These are phyloP conservation scores for Electrophaes corylata DNA, from an alignment of 2,888 invertebrate species.

Conservation along the genomic window DNA sequence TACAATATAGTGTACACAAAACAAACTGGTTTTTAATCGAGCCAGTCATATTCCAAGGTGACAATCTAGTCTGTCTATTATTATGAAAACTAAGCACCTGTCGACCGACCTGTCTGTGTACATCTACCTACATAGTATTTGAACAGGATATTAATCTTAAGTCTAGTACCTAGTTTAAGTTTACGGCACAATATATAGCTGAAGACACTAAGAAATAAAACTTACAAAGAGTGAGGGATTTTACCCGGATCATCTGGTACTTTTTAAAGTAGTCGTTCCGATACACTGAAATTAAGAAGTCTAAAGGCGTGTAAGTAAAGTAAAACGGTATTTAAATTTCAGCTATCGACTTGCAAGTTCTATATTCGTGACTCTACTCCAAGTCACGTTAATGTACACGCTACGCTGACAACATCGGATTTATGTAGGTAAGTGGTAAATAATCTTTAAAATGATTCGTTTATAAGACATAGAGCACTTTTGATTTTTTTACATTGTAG, in stretches of 20 bases:
- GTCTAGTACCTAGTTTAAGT: background rate
- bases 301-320: background rate
- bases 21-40: conserved; percentile 30
- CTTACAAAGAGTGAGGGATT: background rate
- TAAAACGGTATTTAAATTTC: background rate
- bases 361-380: background rate
- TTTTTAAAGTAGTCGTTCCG: background rate
- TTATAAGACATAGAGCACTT: background rate
- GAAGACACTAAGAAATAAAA: background rate
- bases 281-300: background rate
- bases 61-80: conserved; percentile 26
- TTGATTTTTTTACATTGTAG: background rate
- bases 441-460: background rate
- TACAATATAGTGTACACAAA: conserved; percentile 9
- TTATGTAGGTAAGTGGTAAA: background rate
- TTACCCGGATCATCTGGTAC: background rate
- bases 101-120: conserved; percentile 5
- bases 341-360: background rate
- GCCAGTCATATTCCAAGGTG: conserved; percentile 43
- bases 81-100: conserved; percentile 30
- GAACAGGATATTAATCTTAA: conserved; percentile 9
- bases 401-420: background rate
- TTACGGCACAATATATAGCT: background rate
- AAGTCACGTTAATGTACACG: background rate
- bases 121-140: conserved; percentile 10